Percentiles rank a stretch among this genome's conserved stretches.
Evolutionary conservation across 2,888 invertebrate genomes (phyloP).

Genomic region (Platycheirus rosarum): DNA sequence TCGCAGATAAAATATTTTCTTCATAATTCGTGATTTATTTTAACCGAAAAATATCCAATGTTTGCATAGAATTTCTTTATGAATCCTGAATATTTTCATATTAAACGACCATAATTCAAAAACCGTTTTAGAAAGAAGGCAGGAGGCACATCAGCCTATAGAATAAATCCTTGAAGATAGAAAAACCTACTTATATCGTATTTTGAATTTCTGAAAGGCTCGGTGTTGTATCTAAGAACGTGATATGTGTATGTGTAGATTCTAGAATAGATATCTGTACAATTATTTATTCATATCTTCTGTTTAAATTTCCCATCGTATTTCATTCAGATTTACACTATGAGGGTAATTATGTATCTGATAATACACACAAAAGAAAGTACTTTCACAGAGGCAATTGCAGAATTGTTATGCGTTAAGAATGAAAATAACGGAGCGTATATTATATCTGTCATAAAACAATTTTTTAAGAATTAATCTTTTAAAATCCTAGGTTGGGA

Average conservation of each 20-base stretch:
- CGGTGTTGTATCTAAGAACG: too few species aligned
- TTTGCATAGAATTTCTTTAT: conserved; percentile 16
- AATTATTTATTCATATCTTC: conserved; percentile 10
- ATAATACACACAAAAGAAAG: conserved; percentile 13
- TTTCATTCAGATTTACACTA: conserved; percentile 57
- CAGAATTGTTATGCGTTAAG: conserved; percentile 25
- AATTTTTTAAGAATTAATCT: conserved; percentile 64
- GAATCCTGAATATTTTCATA: conserved; percentile 58
- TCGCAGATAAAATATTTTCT: too few species aligned
- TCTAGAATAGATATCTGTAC: conserved; percentile 9
- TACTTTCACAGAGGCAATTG: conserved; percentile 3
- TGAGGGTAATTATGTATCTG: conserved; percentile 57
- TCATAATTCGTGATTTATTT: background rate
- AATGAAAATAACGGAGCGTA: conserved; percentile 53
- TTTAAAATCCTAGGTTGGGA: conserved; percentile 27
- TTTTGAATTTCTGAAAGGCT: too few species aligned
- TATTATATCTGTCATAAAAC: conserved; percentile 65
- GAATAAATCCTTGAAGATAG: conserved; percentile 9
- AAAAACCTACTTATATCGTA: too few species aligned
- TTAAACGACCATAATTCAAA: conserved; percentile 57
- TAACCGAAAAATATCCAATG: background rate
- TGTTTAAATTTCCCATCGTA: conserved; percentile 31
- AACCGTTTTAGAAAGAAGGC: conserved; percentile 21
- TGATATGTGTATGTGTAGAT: background rate
- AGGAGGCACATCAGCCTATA: conserved; percentile 1